phyloP scores from a whole-genome alignment of 2,888 invertebrate species.

The Anarsia innoxiella region DNA sequence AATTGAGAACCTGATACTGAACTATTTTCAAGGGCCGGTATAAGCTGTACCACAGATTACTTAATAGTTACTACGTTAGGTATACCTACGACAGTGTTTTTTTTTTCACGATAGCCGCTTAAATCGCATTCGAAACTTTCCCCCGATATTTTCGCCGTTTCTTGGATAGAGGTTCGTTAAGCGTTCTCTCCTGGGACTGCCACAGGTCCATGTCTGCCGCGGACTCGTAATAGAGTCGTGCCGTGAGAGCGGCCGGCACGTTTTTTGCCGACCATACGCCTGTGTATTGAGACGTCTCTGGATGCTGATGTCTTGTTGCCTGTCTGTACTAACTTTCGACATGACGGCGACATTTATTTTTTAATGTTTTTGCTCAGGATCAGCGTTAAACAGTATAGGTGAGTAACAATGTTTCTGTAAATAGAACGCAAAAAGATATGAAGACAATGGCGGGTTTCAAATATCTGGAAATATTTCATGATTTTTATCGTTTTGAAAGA shows the following conservation, averaged over 20 bases:
- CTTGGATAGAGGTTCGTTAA: slow-evolving; percentile 6
- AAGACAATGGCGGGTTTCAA: slow-evolving; percentile 23
- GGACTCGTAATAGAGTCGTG: slow-evolving; percentile 72
- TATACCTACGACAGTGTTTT: too few species aligned
- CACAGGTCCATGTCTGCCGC: slow-evolving; percentile 19
- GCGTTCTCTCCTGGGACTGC: slow-evolving; percentile 2
- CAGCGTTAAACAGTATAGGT: background rate
- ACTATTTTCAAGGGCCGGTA: too few species aligned
- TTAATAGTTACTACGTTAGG: too few species aligned
- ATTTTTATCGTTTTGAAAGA: too few species aligned
- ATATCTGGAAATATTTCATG: too few species aligned
- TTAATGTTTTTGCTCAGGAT: slow-evolving; percentile 35
- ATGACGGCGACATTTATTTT: slow-evolving; percentile 61
- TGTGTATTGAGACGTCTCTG: slow-evolving; percentile 70
- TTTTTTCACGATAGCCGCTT: too few species aligned
- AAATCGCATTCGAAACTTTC: too few species aligned
- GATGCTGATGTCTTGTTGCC: slow-evolving; percentile 71
- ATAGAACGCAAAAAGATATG: slow-evolving; percentile 24
- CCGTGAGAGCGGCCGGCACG: slow-evolving; percentile 66
- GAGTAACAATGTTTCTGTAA: too few species aligned
- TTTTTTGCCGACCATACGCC: slow-evolving; percentile 64
- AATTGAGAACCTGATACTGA: too few species aligned
- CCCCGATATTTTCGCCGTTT: background rate
- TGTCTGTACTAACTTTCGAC: slow-evolving; percentile 62
- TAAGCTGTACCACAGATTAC: too few species aligned